These are phyloP conservation scores for Apamea anceps DNA, from an alignment of 2,888 invertebrate genomes.

Conservation along the genomic window DNA sequence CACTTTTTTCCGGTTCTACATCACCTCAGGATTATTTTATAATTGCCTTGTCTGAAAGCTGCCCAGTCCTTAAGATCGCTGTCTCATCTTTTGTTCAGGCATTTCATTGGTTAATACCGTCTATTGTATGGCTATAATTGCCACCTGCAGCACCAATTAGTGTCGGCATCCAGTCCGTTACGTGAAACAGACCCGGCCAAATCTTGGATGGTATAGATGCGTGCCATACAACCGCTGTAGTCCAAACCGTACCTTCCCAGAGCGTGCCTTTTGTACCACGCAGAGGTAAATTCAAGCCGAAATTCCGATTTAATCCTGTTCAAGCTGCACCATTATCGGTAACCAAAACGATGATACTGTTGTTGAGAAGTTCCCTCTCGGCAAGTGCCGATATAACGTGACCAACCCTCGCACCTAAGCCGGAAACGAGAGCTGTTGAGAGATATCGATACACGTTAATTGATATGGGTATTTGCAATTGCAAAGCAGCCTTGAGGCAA, in stretches of 20 bases:
- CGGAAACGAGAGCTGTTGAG: slow-evolving; percentile 90
- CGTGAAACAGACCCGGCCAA: slow-evolving; percentile 90
- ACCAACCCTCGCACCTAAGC: slow-evolving; percentile 95
- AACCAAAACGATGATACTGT: slow-evolving; percentile 95
- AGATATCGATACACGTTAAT: slow-evolving; percentile 40
- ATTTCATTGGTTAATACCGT: slow-evolving; percentile 92
- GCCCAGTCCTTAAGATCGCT: slow-evolving; percentile 82
- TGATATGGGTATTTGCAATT: slow-evolving; percentile 15
- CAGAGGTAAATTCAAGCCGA: slow-evolving; percentile 93
- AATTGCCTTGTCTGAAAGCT: slow-evolving; percentile 76
- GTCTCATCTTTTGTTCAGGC: slow-evolving; percentile 83
- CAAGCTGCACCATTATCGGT: slow-evolving; percentile 96
- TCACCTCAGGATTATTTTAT: slow-evolving; percentile 77
- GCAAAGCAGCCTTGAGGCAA: background rate
- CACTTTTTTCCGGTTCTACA: slow-evolving; percentile 63
- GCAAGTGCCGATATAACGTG: slow-evolving; percentile 92
- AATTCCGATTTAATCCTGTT: slow-evolving; percentile 91
- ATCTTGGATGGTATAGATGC: slow-evolving; percentile 88
- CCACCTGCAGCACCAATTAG: slow-evolving; percentile 82
- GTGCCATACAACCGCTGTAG: slow-evolving; percentile 92
- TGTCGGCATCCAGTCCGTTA: slow-evolving; percentile 95
- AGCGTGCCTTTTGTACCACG: slow-evolving; percentile 94
- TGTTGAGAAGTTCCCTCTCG: slow-evolving; percentile 91
- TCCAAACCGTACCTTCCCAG: slow-evolving; percentile 95
- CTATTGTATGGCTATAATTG: slow-evolving; percentile 80